Base-by-base conservation (phyloP, 37 sponge, comb jelly and placozoan genomes). In the Dysidea cf. avara region DNA sequence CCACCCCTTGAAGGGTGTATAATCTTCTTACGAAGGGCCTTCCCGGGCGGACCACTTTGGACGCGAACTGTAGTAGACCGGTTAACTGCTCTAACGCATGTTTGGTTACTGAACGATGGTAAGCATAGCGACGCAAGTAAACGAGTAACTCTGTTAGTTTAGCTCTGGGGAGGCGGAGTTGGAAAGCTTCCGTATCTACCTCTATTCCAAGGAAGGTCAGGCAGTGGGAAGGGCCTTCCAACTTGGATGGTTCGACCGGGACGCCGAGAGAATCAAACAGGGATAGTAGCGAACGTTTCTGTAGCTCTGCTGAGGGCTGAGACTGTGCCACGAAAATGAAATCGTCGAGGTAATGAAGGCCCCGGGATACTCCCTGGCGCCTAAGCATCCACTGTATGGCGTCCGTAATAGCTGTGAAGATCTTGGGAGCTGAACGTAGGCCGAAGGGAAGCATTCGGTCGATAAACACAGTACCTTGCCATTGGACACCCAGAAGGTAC, bases 301-400 rank as follows among this genome's bases (percentile, higher is more conserved):
- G n/a, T n/a, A n/a, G n/a, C n/a, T n/a, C n/a, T n/a, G 52, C 38
- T 20, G 47, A 22, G 39, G 82, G 43, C 20, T 31, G 38, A 21
- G 67, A 71, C 21, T 78, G 52, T 4, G 73, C 78, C 39, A 69
- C 7, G 21, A 77, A 20, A 33, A 71, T 31, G 39, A 79, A 76
- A 43, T 85, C 74, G 66, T 85, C 86, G 50, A 85, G 49, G 59
- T 79, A 79, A n/a, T 85, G 86, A 9, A 53, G 12, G 35, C 52
- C 33, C 17, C 25, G 21, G 18, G 24, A 53, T 14, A 79, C 46
- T 7, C 85, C 78, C 2, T 29, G 17, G 37, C 52, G 22, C 26
- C 39, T 61, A 38, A 72, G 20, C 26, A 56, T 71, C 71, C 81
- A n/a, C 61, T 39, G 33, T 21, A 80, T 33, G 28, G 39, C 3